These are phyloP conservation scores for Numenius phaeopus DNA, from an alignment of 2,797 vertebrate species.

Conservation along the genomic window DNA sequence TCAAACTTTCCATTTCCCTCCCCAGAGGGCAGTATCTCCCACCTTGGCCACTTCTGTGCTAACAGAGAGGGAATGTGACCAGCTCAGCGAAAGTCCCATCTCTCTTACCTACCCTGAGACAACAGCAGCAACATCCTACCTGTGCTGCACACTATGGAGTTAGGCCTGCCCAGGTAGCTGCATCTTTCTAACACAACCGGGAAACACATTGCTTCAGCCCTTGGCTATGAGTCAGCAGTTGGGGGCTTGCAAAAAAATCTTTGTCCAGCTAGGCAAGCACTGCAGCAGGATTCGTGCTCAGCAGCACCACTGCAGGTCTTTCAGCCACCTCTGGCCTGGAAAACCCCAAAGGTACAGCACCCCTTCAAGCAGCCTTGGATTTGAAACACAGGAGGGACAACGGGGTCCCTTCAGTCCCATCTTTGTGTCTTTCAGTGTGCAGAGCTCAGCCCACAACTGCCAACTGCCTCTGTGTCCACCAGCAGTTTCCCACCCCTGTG, in stretches of 20 bases:
- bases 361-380: not conserved
- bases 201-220: not conserved
- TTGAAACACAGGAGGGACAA: not conserved
- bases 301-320: not conserved
- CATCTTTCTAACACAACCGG: not conserved
- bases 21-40: not conserved
- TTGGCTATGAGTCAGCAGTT: not conserved
- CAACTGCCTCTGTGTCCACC: not conserved
- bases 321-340: not conserved
- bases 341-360: not conserved
- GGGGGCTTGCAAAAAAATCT: not conserved
- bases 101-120: not conserved
- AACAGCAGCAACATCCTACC: not conserved
- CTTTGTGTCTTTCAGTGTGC: not conserved
- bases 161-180: not conserved
- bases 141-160: not conserved
- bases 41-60: not conserved
- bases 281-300: rapidly evolving
- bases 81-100: rapidly evolving
- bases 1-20: not conserved
- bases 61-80: not conserved
- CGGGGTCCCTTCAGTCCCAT: not conserved
- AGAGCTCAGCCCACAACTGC: not conserved
- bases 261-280: not conserved
- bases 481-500: not conserved